These are phyloP conservation scores for Esox niger DNA, from an alignment of 2,113 vertebrate genomes.

Conservation along the genomic window DNA sequence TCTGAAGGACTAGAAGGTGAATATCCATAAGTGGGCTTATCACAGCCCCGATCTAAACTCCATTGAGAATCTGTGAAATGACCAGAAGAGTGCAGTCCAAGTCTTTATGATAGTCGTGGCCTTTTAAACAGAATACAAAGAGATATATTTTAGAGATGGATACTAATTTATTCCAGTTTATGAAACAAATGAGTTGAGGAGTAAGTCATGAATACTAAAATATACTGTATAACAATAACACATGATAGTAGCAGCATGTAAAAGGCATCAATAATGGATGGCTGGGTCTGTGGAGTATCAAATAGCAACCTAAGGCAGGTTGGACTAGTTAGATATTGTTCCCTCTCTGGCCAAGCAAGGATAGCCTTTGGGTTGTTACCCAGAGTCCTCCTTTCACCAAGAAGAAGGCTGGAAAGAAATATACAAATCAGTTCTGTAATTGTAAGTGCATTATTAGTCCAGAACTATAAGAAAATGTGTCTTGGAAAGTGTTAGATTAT, in stretches of 20 bases:
- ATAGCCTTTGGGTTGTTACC: slow-evolving; percentile 50
- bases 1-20: too few relatives aligned
- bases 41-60: too few relatives aligned
- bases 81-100: too few relatives aligned
- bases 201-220: background rate
- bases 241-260: slow-evolving; percentile 30
- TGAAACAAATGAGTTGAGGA: too few relatives aligned
- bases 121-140: too few relatives aligned
- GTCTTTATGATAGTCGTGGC: too few relatives aligned
- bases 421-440: slow-evolving; percentile 25
- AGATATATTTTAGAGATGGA: too few relatives aligned
- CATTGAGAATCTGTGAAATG: too few relatives aligned
- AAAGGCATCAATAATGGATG: slow-evolving; percentile 68
- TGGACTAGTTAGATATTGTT: slow-evolving; percentile 39
- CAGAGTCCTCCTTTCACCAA: slow-evolving; percentile 65
- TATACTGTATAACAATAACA: background rate
- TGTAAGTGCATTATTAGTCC: background rate
- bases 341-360: slow-evolving; percentile 20
- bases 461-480: background rate
- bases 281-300: slow-evolving; percentile 5
- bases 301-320: slow-evolving; percentile 31
- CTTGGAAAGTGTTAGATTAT: background rate
- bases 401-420: slow-evolving; percentile 63
- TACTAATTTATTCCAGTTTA: too few relatives aligned
- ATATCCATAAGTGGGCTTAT: too few relatives aligned